Evolutionary conservation across 2,797 vertebrate species (phyloP), one percentile per base, ranked within the genome.

Genomic region (Anableps anableps): DNA sequence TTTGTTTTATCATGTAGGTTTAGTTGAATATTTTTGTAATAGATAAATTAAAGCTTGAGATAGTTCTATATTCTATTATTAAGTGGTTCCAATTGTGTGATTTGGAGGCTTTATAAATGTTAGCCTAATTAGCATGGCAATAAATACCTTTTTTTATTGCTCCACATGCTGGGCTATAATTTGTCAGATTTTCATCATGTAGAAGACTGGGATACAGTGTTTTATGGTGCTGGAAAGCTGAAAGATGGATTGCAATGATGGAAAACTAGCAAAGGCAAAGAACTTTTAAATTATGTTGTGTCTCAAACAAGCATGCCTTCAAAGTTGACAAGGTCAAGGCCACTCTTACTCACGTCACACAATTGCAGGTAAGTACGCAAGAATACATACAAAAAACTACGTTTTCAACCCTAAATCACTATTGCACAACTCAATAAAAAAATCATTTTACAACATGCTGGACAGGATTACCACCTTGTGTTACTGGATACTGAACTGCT

Each of bases 51-150:
- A 95, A 85, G 91, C 95, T 96, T 95, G 93, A 94, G 95, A 96
- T 95, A 45, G 95, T 94, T 96, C 96, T 95, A 93, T 94, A 94
- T 95, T 90, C 93, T 93, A 96, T 96, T 96, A 96, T 97, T 96
- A 96, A 97, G 95, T 96, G 95, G 94, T 89, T 91, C 91, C 96
- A 97, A 97, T 95, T 97, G 96, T 97, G 97, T 96, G 95, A 96
- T 97, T 96, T 97, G 95, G 96, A 97, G 92, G 91, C 93, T 96
- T 96, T 95, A 94, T 94, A 94, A 93, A 96, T 93, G 93, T 95
- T 92, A 94, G 95, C 95, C 95, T 96, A 96, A 97, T 98, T 97
- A 97, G 96, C 94, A 95, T 94, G 89, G 94, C 93, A 97, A 97
- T 96, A 97, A 97, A 97, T 96, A 96, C 91, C 93, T 92, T 95